Conservation (phyloP, 2,888 invertebrate species). For the Rambutsinella grinnellia region DNA sequence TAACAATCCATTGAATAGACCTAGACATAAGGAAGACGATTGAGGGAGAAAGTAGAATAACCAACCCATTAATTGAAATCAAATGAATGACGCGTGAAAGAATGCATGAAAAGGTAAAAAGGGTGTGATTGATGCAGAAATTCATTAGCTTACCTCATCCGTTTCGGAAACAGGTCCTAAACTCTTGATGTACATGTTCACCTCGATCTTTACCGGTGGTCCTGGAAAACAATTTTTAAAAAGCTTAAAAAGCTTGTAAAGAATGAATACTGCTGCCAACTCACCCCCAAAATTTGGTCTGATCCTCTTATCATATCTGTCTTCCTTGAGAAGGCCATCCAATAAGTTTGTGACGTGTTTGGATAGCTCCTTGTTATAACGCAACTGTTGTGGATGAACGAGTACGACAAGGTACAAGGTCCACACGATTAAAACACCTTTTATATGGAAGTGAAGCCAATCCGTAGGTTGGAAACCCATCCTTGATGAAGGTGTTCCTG, state of each 20-base stretch:
- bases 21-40: constrained; percentile 63
- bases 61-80: background rate
- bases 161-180: constrained; percentile 71
- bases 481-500: background rate
- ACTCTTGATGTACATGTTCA: constrained; percentile 70
- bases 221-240: constrained; percentile 66
- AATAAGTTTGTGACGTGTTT: constrained; percentile 68
- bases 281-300: constrained; percentile 70
- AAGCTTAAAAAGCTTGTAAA: background rate
- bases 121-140: constrained; percentile 20
- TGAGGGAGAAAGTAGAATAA: background rate
- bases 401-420: constrained; percentile 27
- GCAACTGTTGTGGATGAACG: constrained; percentile 55
- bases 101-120: constrained; percentile 30
- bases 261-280: constrained; percentile 27
- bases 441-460: constrained; percentile 27
- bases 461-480: background rate
- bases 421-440: constrained; percentile 9
- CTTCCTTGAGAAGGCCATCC: constrained; percentile 68
- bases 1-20: constrained; percentile 70
- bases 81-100: constrained; percentile 23
- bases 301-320: constrained; percentile 69
- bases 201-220: constrained; percentile 68
- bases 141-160: constrained; percentile 68
- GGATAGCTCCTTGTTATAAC: constrained; percentile 65